Evolutionary conservation across 2,113 vertebrate species (phyloP).

Genomic region (Saccopteryx leptura): DNA sequence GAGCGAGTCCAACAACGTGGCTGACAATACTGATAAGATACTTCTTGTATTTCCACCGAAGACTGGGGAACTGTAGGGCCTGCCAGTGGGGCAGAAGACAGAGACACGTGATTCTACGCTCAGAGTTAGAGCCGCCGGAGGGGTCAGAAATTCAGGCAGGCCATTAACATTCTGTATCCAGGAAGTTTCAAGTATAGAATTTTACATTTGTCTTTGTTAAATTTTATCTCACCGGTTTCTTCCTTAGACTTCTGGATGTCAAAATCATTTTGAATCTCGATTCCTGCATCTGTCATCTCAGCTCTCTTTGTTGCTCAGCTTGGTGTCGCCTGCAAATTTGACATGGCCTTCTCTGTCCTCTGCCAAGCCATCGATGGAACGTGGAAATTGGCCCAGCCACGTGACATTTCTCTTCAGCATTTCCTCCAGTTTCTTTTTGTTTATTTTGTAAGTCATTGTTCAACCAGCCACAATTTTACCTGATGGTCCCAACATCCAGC

Average conservation of each 20-base stretch:
- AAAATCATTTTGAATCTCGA: slow-evolving; percentile 47
- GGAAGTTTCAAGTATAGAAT: slow-evolving; percentile 55
- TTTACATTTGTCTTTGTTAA: slow-evolving; percentile 39
- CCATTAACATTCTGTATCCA: not conserved
- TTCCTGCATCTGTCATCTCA: slow-evolving; percentile 51
- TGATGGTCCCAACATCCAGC: not conserved
- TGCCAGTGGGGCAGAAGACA: not conserved
- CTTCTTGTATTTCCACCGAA: not conserved
- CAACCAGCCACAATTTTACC: not conserved
- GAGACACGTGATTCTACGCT: not conserved
- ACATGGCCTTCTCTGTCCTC: slow-evolving; percentile 28
- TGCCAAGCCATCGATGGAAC: slow-evolving; percentile 55
- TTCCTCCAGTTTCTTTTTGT: not conserved
- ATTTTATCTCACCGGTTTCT: slow-evolving; percentile 50
- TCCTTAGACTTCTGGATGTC: slow-evolving; percentile 47
- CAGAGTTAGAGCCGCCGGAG: not conserved
- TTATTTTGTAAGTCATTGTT: not conserved
- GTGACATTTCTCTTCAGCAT: not conserved
- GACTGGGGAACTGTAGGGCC: not conserved
- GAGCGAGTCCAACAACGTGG: not conserved
- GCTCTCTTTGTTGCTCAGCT: not conserved
- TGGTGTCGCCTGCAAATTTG: slow-evolving; percentile 8
- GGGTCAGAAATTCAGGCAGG: not conserved
- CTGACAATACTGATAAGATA: not conserved
- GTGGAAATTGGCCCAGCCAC: not conserved